phyloP scores from a whole-genome alignment of 2,888 invertebrate species.

The Plebejus melissa region DNA sequence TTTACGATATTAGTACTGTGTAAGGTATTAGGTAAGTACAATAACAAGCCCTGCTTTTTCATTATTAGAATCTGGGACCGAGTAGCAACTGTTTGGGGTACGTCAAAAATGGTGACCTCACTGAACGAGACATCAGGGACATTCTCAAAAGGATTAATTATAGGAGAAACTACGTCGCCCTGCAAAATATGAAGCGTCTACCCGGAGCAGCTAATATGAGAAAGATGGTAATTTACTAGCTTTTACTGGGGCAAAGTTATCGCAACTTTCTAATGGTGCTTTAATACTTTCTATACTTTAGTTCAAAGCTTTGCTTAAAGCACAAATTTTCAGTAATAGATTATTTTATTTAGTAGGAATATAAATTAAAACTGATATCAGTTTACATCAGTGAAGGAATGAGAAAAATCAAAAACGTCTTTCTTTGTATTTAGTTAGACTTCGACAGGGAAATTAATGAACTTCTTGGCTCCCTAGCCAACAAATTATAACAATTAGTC shows the following conservation, averaged over 20 bases:
- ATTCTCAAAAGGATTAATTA: conserved; percentile 59
- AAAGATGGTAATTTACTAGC: conserved; percentile 52
- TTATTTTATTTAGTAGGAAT: background rate
- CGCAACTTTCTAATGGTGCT: background rate
- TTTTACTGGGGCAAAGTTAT: conserved; percentile 1
- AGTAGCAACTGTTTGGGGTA: conserved; percentile 51
- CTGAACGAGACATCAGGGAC: conserved; percentile 46
- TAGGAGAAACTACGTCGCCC: conserved; percentile 59
- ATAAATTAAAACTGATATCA: background rate
- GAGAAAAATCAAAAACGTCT: background rate
- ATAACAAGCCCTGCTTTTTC: background rate
- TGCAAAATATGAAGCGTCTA: conserved; percentile 51
- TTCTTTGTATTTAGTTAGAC: background rate
- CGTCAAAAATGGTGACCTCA: conserved; percentile 47
- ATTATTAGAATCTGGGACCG: conserved; percentile 44
- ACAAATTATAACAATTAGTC: too few species aligned
- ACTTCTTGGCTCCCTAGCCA: too few species aligned
- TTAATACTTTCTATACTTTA: background rate
- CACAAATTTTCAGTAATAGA: background rate
- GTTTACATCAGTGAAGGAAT: background rate
- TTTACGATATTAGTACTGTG: too few species aligned
- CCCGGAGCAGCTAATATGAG: conserved; percentile 68
- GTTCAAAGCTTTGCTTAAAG: background rate
- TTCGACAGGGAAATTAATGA: too few species aligned
- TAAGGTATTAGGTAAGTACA: too few species aligned